These are phyloP conservation scores for Notolabrus celidotus DNA, from an alignment of 2,797 vertebrate species.

Conservation along the genomic window DNA sequence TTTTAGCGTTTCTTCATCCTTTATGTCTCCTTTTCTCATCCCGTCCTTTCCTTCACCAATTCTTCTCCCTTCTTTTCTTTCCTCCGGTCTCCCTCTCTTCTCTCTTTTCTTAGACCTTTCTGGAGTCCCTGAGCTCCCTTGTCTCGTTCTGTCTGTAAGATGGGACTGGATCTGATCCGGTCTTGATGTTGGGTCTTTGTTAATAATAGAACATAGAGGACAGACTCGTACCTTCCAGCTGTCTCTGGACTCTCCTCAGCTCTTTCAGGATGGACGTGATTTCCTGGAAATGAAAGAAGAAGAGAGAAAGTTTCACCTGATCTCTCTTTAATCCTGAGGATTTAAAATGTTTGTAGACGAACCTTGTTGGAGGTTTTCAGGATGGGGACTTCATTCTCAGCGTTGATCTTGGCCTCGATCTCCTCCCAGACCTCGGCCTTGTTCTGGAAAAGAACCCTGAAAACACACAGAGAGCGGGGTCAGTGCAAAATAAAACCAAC, in stretches of 20 bases:
- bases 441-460: conserved; percentile 91
- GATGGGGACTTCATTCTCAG: conserved; percentile 94
- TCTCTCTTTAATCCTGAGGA: not conserved
- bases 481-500: not conserved
- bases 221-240: conserved; percentile 93
- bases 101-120: too few species aligned
- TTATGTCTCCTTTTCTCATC: too few species aligned
- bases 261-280: conserved; percentile 95
- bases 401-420: conserved; percentile 93
- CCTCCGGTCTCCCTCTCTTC: too few species aligned
- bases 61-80: too few species aligned
- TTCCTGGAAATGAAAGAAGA: conserved; percentile 83
- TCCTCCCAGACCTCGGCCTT: conserved; percentile 94
- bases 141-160: too few species aligned
- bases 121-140: too few species aligned
- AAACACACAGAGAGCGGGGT: not conserved
- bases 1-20: too few species aligned
- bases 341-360: not conserved
- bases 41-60: too few species aligned
- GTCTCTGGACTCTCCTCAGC: conserved; percentile 93
- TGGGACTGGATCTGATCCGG: too few species aligned
- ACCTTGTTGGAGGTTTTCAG: conserved; percentile 97
- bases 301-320: not conserved
- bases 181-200: too few species aligned
- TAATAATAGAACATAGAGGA: too few species aligned